Base-by-base conservation (phyloP, 2,797 vertebrate species). In the Gymnoscopelus microlampas region DNA sequence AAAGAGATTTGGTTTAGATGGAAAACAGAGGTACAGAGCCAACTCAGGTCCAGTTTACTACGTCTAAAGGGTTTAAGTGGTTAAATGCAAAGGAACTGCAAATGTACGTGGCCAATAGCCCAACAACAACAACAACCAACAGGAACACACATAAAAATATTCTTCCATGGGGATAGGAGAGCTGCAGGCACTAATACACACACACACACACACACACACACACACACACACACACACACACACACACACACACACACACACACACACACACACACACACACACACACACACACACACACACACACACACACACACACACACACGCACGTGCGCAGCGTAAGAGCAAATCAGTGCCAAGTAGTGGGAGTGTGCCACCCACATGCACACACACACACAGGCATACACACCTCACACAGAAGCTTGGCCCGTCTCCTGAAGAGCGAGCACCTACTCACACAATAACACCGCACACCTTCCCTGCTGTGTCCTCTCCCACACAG, bases 401-500 rank as follows among this genome's bases (percentile, higher is more conserved):
- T 5, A 47, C 39, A 60, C 69, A 76, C 26, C 74, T 81, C 71
- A 71, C 68, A 79, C 66, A 67, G 66, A 78, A 77, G 63, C 63
- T 82, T 89, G 80, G 80, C 77, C 48, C 72, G 3, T 26, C 47
- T 74, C 11, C 59, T 35, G 49, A 51, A 71, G 39, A 44, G 39
- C 2, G 39, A 9, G 74, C 56, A 66, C 67, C 70, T 73, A 68
- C 66, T 73, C 24, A 63, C 51, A 63, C 59, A 61, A 64, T 53
- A 10, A 11, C 53, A 60, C 14, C 11, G 67, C 63, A 82, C 35
- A 39, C 35, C 35, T 39, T 39, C 35, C 35, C 35, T 39, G 35
- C 35, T 1, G 35, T 7, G 35, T 39, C 35, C 32, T 32, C 71
- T 58, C 47, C 72, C 54, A 56, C 67, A 71, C 57, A 35, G n/a